phyloP scores from a whole-genome alignment of 2,797 vertebrate genomes.

The Picus viridis region DNA sequence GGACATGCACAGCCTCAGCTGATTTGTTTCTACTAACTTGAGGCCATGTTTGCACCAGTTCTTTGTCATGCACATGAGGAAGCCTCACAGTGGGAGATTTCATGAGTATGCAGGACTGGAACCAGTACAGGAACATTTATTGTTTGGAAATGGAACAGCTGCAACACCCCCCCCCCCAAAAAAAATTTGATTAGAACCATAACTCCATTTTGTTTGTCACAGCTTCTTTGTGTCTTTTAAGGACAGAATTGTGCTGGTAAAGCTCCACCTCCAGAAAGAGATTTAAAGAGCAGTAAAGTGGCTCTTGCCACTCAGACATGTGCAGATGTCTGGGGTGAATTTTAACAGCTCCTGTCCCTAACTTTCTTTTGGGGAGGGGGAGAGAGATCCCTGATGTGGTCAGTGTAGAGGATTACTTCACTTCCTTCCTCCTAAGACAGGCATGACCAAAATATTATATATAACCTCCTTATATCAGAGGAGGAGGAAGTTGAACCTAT shows the following conservation, averaged over 20 bases:
- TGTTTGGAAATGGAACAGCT: conserved; percentile 22
- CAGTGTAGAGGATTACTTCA: conserved; percentile 55
- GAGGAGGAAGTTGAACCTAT: conserved; percentile 60
- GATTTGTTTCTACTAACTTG: not conserved
- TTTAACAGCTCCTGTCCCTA: not conserved
- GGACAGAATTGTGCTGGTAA: not conserved
- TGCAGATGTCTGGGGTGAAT: not conserved
- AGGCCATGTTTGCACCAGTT: not conserved
- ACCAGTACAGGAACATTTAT: conserved; percentile 16
- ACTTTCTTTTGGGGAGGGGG: not conserved
- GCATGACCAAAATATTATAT: conserved; percentile 48
- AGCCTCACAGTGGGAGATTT: conserved; percentile 19
- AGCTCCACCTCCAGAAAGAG: not conserved
- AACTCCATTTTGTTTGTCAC: not conserved
- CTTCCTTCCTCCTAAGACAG: conserved; percentile 63
- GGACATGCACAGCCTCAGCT: not conserved
- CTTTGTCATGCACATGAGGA: not conserved
- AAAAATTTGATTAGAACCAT: not conserved
- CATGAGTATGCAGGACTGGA: conserved; percentile 2
- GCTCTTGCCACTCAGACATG: not conserved
- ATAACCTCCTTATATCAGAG: conserved; percentile 9
- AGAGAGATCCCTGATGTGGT: conserved; percentile 27
- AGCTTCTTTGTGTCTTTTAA: not conserved
- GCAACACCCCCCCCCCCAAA: not conserved
- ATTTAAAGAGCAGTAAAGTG: not conserved